Percentiles rank a stretch among this genome's conserved stretches.
Evolutionary conservation across 2,888 invertebrate species (phyloP).

Genomic region (Idaea biselata): DNA sequence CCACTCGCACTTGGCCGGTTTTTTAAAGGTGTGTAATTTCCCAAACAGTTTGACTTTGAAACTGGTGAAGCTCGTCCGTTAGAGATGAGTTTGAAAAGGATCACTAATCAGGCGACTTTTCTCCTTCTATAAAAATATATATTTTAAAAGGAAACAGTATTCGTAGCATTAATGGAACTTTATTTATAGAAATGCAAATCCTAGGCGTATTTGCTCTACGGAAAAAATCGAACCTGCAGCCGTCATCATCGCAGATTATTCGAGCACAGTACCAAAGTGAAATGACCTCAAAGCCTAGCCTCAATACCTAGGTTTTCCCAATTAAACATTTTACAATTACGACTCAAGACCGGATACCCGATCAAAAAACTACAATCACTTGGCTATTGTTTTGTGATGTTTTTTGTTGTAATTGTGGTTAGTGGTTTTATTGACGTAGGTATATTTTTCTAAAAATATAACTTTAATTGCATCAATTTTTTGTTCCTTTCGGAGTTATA

Average conservation of each 20-base stretch:
- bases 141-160: no score
- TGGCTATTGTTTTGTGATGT: background rate
- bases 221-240: background rate
- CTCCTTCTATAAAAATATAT: no score
- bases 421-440: background rate
- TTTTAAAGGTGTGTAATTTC: no score
- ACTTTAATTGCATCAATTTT: background rate
- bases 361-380: background rate
- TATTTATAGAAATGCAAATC: no score
- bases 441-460: background rate
- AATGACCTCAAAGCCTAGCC: background rate
- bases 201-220: no score
- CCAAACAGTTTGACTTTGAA: no score
- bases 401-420: background rate
- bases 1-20: no score
- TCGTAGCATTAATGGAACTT: no score
- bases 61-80: no score
- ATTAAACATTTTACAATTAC: background rate
- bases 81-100: no score
- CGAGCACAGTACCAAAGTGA: background rate
- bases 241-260: background rate
- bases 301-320: background rate
- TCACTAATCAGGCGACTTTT: no score
- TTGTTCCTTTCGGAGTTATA: background rate
- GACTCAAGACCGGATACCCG: background rate